phyloP scores from a whole-genome alignment of 35 echinoderm and acorn worm genomes.

The Chiridota heheva region DNA sequence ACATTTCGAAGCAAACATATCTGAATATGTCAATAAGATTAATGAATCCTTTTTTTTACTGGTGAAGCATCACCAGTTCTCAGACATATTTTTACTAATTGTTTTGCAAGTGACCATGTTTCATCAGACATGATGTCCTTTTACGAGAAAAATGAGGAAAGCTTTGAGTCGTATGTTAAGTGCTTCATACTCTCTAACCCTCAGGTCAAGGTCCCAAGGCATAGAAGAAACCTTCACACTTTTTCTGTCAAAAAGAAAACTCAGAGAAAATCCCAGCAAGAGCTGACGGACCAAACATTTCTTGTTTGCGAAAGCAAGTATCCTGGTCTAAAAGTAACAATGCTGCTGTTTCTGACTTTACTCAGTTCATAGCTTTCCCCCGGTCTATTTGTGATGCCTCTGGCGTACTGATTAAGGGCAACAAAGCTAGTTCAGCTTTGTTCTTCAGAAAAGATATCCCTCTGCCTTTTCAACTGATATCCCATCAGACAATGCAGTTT shows the following conservation, averaged over 20 bases:
- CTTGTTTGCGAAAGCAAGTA: slow-evolving; percentile 36
- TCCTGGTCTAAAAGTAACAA: slow-evolving; percentile 25
- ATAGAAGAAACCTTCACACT: slow-evolving; percentile 6
- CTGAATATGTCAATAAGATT: background rate
- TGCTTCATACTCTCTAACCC: slow-evolving; percentile 1
- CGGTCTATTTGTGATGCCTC: slow-evolving; percentile 21
- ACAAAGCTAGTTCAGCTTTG: slow-evolving; percentile 16
- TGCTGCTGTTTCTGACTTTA: background rate
- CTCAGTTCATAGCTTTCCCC: slow-evolving; percentile 44
- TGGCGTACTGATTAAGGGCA: slow-evolving; percentile 39
- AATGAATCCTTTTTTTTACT: background rate
- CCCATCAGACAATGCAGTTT: background rate
- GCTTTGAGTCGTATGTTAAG: slow-evolving; percentile 16
- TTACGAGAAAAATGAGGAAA: background rate
- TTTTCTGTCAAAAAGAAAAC: background rate
- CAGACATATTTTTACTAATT: background rate
- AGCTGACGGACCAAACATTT: slow-evolving; percentile 31
- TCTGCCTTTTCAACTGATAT: slow-evolving; percentile 10
- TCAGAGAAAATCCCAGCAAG: slow-evolving; percentile 1
- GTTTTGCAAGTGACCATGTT: background rate
- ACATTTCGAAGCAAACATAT: background rate
- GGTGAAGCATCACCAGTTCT: background rate
- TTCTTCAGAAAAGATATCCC: slow-evolving; percentile 17
- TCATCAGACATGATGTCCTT: slow-evolving; percentile 17
- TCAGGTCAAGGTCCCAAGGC: background rate